Evolutionary conservation across 2,888 invertebrate genomes (phyloP).

Genomic region (Rhamphomyia laevipes): DNA sequence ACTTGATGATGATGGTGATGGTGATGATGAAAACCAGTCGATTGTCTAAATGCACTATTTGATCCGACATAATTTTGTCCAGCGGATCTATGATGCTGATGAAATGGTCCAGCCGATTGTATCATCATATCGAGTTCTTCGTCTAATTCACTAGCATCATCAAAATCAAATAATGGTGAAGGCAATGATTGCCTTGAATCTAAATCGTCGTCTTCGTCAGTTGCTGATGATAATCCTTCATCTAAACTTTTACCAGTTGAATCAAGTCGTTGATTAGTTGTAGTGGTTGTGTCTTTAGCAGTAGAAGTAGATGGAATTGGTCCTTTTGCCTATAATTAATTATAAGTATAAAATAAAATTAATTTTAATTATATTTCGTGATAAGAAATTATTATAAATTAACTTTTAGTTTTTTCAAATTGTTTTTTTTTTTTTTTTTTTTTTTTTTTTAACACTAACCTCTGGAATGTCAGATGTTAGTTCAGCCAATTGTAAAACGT

Average conservation of each 20-base stretch:
- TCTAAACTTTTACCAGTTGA: no score
- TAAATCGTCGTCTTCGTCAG: not conserved
- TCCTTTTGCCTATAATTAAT: not conserved
- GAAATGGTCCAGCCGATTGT: conserved; percentile 34
- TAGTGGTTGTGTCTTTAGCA: no score
- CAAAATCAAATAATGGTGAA: conserved; percentile 35
- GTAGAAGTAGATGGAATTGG: no score
- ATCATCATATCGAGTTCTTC: conserved; percentile 34
- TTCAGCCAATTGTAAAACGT: conserved; percentile 34
- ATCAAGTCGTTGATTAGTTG: no score
- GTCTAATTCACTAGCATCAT: conserved; percentile 35
- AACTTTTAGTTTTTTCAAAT: not conserved
- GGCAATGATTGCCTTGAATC: conserved; percentile 19
- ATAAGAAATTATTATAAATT: no score
- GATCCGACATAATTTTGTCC: conserved; percentile 16
- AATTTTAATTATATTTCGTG: not conserved
- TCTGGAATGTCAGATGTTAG: conserved; percentile 24
- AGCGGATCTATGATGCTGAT: conserved; percentile 19
- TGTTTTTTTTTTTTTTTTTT: not conserved
- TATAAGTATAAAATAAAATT: not conserved
- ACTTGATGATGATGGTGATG: conserved; percentile 14
- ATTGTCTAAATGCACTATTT: conserved; percentile 19
- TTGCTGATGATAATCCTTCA: no score
- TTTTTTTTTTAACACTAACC: no score
- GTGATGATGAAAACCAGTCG: conserved; percentile 9